Percentiles rank a stretch among this genome's conserved stretches.
These are phyloP conservation scores for Pollenia angustigena DNA, from an alignment of 2,888 invertebrate species.

Conservation along the genomic window DNA sequence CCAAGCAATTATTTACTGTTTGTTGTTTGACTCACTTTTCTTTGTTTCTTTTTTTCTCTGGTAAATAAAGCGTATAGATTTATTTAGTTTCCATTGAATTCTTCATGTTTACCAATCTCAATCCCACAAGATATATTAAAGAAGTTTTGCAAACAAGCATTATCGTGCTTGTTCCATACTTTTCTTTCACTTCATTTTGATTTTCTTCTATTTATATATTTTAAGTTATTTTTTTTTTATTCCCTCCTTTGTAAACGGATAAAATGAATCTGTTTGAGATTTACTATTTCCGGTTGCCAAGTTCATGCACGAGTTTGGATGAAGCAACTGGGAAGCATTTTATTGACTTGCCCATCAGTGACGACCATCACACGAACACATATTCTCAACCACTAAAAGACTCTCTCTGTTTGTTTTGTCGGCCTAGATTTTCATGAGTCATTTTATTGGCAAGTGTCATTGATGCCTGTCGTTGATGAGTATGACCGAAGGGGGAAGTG, in stretches of 20 bases:
- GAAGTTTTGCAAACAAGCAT: constrained; percentile 62
- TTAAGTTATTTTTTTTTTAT: background rate
- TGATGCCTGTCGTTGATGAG: constrained; percentile 20
- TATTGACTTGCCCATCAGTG: constrained; percentile 62
- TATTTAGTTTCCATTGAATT: constrained; percentile 39
- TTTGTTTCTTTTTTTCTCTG: constrained; percentile 18
- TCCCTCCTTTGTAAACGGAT: constrained; percentile 33
- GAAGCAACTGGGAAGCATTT: constrained; percentile 40
- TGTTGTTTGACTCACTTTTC: constrained; percentile 2
- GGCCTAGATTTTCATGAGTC: constrained; percentile 69
- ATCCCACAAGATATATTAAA: constrained; percentile 57
- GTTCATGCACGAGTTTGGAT: constrained; percentile 50
- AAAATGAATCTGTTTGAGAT: constrained; percentile 70
- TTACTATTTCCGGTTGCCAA: constrained; percentile 73
- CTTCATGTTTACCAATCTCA: background rate
- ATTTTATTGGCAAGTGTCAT: constrained; percentile 64
- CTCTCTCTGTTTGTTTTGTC: constrained; percentile 48
- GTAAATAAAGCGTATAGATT: background rate
- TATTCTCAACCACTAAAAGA: constrained; percentile 21
- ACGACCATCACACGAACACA: constrained; percentile 24
- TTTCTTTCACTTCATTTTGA: constrained; percentile 8
- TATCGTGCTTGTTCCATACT: constrained; percentile 28
- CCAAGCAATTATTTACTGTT: constrained; percentile 23
- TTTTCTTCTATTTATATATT: constrained; percentile 15
- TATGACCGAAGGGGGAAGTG: constrained; percentile 14